Conservation (phyloP, 2,113 vertebrate species). For the Rhineura floridana region DNA sequence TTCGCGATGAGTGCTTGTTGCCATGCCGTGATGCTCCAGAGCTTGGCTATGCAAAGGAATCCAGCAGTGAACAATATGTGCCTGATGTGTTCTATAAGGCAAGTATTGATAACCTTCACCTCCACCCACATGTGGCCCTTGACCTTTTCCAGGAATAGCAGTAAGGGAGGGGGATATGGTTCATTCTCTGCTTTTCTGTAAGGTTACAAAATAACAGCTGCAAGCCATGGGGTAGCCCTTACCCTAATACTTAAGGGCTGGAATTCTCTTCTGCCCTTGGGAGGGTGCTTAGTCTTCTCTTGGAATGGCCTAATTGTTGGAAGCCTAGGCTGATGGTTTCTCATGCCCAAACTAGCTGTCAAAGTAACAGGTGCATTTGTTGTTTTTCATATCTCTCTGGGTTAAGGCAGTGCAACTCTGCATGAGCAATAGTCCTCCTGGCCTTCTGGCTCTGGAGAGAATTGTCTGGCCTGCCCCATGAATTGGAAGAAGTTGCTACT, state of each 20-base stretch:
- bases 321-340: background rate
- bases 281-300: background rate
- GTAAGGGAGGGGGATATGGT: background rate
- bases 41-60: constrained; percentile 96
- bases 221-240: background rate
- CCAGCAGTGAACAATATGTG: constrained; percentile 95
- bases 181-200: background rate
- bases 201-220: background rate
- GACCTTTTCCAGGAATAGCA: background rate
- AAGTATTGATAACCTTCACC: constrained; percentile 19
- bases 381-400: background rate
- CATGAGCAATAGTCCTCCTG: background rate
- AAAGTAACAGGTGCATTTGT: background rate
- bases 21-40: constrained; percentile 93
- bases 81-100: constrained; percentile 99
- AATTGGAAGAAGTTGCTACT: background rate
- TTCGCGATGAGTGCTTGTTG: constrained; percentile 93
- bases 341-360: background rate
- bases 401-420: background rate
- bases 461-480: background rate
- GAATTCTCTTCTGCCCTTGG: background rate
- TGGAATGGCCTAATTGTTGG: background rate
- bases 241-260: background rate
- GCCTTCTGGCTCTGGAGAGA: background rate
- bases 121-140: background rate